Evolutionary conservation across 2,888 invertebrate species (phyloP).

Genomic region (Leucoptera coffeella): DNA sequence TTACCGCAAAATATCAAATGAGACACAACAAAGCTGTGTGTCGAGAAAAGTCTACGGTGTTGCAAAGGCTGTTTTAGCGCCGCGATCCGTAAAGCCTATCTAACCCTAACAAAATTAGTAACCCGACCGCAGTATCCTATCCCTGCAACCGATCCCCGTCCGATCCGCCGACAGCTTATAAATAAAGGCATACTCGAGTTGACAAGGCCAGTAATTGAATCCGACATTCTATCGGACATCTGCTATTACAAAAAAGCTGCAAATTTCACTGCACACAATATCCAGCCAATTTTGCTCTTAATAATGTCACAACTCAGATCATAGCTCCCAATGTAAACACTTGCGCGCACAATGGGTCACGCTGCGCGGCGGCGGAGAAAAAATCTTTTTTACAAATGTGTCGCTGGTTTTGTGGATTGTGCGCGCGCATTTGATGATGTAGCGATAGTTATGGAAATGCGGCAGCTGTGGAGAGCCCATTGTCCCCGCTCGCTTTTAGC

Average conservation of each 20-base stretch:
- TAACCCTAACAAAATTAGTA: slow-evolving; percentile 6
- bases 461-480: no score
- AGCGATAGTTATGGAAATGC: no score
- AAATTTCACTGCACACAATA: slow-evolving; percentile 18
- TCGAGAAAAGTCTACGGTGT: no score
- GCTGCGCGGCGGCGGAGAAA: slow-evolving; percentile 11
- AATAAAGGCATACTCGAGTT: slow-evolving; percentile 34
- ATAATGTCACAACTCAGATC: slow-evolving; percentile 33
- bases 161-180: slow-evolving; percentile 28
- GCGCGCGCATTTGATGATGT: no score
- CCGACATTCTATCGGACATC: slow-evolving; percentile 28
- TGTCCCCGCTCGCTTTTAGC: no score
- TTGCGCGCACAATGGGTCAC: slow-evolving; percentile 18
- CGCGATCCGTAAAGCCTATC: no score
- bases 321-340: slow-evolving; percentile 27
- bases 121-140: slow-evolving; percentile 9
- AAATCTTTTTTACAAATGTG: slow-evolving; percentile 14
- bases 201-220: slow-evolving; percentile 35
- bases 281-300: slow-evolving; percentile 37
- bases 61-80: no score
- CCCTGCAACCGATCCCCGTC: no score
- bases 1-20: no score
- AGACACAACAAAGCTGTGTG: no score
- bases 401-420: slow-evolving; percentile 18
- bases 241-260: slow-evolving; percentile 22